Base-by-base conservation (phyloP, 2,888 invertebrate genomes). In the Ennomos erosarius region DNA sequence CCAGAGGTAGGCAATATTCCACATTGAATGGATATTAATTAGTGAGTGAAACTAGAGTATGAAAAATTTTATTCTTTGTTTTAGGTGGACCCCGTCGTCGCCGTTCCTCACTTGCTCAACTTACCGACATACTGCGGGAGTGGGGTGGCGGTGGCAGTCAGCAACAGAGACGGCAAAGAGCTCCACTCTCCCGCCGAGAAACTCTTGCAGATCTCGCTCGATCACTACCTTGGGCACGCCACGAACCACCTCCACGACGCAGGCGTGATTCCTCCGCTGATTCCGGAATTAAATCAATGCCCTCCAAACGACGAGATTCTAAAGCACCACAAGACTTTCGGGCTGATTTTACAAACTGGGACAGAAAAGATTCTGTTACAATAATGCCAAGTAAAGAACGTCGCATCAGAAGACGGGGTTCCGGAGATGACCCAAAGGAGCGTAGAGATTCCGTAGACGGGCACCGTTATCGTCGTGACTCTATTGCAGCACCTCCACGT, bases 261-360 rank as follows among this genome's bases (percentile, higher is more conserved):
- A 93, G 97, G n/a, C 94, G 97, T 50, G 97, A 98, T 80, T 97
- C 97, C 26, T 97, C 97, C 59, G 97, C 97, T 45, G 97, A 97
- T 84, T 96, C 97, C 0, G 97, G 97, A 48, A 96, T 97, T 67
- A 95, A 96, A 77, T 96, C 96, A 33, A 95, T 95, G 79, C 94
- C 95, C 53, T 96, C 96, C 3, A 94, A 94, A 70, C 93, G 96
- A 10, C 93, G 96, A 9, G 96, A 96, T 71, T 96, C 96, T 10
- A 95, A 95, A 82, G 94, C 93, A 12, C 90, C 95, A 10, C 94
- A 94, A 75, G 96, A 96, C 71, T 94, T 95, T 71, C 93, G 93
- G 52, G 93, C 95, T 9, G 97, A 97, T 73, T 94, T 97, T 59
- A 94, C 95, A 0, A 95, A 95, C 16, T 96, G 96, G 95, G 94